Evolutionary conservation across 2,797 vertebrate species (phyloP), one percentile per base, ranked within the genome.

Genomic region (Rhabdomys pumilio): DNA sequence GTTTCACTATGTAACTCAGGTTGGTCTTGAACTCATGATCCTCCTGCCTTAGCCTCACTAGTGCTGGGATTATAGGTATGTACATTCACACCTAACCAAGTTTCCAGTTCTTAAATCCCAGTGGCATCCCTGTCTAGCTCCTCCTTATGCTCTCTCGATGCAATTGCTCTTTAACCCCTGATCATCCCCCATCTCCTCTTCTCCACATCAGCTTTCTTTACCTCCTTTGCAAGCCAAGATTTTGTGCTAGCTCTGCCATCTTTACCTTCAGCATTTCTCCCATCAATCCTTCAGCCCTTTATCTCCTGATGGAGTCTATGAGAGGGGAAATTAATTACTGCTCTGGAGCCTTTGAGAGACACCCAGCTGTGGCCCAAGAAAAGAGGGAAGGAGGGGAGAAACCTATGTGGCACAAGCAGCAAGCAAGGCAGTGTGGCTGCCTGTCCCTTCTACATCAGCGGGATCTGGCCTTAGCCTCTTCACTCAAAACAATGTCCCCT

Each of bases 401-500:
- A 20, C n/a, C 10, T 15, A 17, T 0, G 69, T 0, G 1, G 26
- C 31, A 7, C 41, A 59, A 75, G 24, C 8, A 14, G 82, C 65
- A 9, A 14, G 82, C 65, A 9, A 24, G 76, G 61, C 22, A n/a
- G 6, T 83, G 13, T 47, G 86, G 63, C 41, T 20, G 22, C 76
- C 67, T 55, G 80, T 14, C 76, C 50, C 72, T 87, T 47, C 10
- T 1, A 14, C 2, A 1, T 57, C 38, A 31, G 29, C 2, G 9
- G 0, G 15, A 65, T 88, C 81, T 67, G 47, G 34, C 76, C 81
- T 77, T 1, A 15, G 59, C 47, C 91, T 75, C 53, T 19, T 38
- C 50, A 38, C 47, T 77, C 0, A 0, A 85, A 59, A 10, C 41
- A 59, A 10, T n/a, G 29, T 1, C 31, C 57, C 76, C 15, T 41